Base-by-base conservation (phyloP, 2,797 vertebrate genomes). In the Sebastes elongatus region DNA sequence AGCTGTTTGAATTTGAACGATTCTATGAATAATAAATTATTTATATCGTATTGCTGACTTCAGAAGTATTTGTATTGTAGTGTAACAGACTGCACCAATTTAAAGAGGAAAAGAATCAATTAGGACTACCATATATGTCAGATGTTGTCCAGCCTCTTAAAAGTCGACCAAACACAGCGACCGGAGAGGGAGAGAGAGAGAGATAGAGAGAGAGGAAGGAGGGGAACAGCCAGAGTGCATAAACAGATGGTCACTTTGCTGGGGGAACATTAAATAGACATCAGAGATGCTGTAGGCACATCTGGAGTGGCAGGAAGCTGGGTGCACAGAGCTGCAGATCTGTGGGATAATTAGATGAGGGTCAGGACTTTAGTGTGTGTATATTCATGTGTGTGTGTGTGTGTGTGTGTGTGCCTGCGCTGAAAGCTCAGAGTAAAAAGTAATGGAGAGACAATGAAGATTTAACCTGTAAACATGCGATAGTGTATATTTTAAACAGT, bases 251-350 rank as follows among this genome's bases (percentile, higher is more conserved):
- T 86, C 87, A 84, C 82, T 93, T 88, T 89, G 84, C 86, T 81
- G 88, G 71, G 62, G 75, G 90, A 91, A 91, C 91, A 92, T 94
- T 93, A 93, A 93, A 93, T 91, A 91, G 90, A 94, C 92, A 92
- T 91, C 89, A 94, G 86, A 91, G 90, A 92, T 92, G 90, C 86
- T 91, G 88, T 83, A 85, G 88, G 90, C 92, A 93, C 92, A 94
- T 93, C 89, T 93, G 91, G 90, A 93, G 80, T 84, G 87, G 85
- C 90, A 94, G 92, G 93, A 94, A 94, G 88, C 88, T 80, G 81
- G 63, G 56, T 80, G 80, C 76, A 82, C 7, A 14, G 81, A 85
- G 84, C 88, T 86, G 79, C 78, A 90, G 81, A 90, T 90, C 88
- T 91, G 87, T 86, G 86, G 88, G 88, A 89, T 91, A 91, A 94